Percentiles rank a stretch among this genome's conserved stretches.
phyloP scores from a whole-genome alignment of 1,140 invertebrate genomes.

The Cotesia chilonis region DNA sequence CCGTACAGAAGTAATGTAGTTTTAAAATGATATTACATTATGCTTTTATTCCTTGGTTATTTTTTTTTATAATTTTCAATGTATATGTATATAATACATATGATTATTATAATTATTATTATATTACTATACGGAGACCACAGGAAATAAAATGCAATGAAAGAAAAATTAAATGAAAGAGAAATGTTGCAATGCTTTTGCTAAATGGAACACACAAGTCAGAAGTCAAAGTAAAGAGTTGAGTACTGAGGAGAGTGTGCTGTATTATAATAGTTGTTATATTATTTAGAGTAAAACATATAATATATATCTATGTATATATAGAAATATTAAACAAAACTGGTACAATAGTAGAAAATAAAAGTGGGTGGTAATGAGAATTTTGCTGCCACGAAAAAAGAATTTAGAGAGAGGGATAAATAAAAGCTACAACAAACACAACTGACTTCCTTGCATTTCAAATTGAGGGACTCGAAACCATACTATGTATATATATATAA shows the following conservation, averaged over 20 bases:
- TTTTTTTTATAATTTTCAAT: too few species aligned
- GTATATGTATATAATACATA: too few species aligned
- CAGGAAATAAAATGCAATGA: too few species aligned
- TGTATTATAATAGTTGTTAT: slow-evolving; percentile 4
- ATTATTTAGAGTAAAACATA: slow-evolving; percentile 18
- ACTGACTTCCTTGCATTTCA: slow-evolving; percentile 32
- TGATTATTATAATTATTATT: too few species aligned
- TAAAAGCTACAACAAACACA: slow-evolving; percentile 5
- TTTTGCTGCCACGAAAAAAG: slow-evolving; percentile 27
- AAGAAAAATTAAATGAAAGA: too few species aligned
- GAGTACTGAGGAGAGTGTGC: not conserved
- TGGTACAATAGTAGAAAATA: slow-evolving; percentile 12
- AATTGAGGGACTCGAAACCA: slow-evolving; percentile 8
- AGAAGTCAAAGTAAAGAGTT: slow-evolving; percentile 21
- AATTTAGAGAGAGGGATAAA: slow-evolving; percentile 6
- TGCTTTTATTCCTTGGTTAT: too few species aligned
- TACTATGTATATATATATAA: slow-evolving; percentile 17
- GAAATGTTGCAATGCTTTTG: too few species aligned
- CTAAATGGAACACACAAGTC: slow-evolving; percentile 6
- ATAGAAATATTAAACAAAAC: slow-evolving; percentile 11
- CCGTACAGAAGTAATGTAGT: too few species aligned
- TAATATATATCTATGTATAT: slow-evolving; percentile 13
- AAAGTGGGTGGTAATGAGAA: slow-evolving; percentile 25
- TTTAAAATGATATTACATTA: too few species aligned
- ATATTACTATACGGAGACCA: too few species aligned